phyloP scores from a whole-genome alignment of 2,797 vertebrate species.

The Sciaenops ocellatus region DNA sequence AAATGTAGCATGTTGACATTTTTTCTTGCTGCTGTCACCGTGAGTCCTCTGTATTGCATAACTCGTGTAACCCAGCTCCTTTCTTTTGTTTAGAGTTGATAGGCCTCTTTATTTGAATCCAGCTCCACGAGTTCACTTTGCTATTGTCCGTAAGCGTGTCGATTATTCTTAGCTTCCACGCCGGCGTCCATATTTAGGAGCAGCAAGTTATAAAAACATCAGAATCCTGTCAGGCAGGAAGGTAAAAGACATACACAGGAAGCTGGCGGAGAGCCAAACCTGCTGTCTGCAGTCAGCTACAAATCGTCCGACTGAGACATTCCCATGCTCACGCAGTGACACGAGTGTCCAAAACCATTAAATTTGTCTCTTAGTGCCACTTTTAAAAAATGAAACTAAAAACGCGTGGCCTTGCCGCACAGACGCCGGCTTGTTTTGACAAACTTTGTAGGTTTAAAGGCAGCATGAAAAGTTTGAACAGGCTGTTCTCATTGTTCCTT shows the following conservation, averaged over 20 bases:
- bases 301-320: conserved; percentile 15
- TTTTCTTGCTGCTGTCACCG: not conserved
- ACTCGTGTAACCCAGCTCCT: not conserved
- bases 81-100: conserved; percentile 10
- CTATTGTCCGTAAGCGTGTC: conserved; percentile 33
- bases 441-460: conserved; percentile 23
- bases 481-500: conserved; percentile 19
- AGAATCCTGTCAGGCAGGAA: conserved; percentile 74
- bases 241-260: conserved; percentile 57
- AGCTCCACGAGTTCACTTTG: not conserved
- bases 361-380: not conserved
- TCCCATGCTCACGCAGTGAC: not conserved
- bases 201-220: not conserved
- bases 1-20: conserved; percentile 7
- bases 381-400: conserved; percentile 20
- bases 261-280: conserved; percentile 50
- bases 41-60: conserved; percentile 1
- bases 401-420: not conserved
- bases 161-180: conserved; percentile 12
- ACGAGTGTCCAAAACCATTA: conserved; percentile 20
- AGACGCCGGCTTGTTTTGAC: not conserved
- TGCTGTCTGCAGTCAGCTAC: conserved; percentile 34
- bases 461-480: conserved; percentile 16
- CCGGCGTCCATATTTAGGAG: conserved; percentile 32
- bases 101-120: conserved; percentile 1